Evolutionary conservation across 2,888 invertebrate genomes (phyloP), one percentile per base, ranked within the genome.

Genomic region (Metallyticus violacea): DNA sequence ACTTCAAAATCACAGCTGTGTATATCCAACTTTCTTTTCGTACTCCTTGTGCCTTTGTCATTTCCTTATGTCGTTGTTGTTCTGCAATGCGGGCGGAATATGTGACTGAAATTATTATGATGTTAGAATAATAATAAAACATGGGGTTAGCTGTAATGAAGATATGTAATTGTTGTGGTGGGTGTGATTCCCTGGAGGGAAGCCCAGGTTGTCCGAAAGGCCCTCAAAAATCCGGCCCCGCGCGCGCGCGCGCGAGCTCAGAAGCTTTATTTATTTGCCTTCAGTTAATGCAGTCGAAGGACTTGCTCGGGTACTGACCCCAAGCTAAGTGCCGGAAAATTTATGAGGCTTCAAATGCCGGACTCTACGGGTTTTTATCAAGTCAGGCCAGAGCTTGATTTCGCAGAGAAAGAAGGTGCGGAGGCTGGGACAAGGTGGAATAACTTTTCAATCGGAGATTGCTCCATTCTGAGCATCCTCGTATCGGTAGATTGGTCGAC

Each of bases 151-250:
- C 9, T 87, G 77, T 85, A 87, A 87, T 86, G 85, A 86, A 87
- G 86, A 86, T 81, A 86, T 85, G 85, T 15, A 80, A 86, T 85
- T 77, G 84, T 79, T 62, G 28, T 28, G 26, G 85, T 86, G 87
- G 87, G 87, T 81, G 87, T 83, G 77, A 27, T 25, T 28, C 28
- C 25, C 29, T 62, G 25, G 27, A 26, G 77, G 28, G 27, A 27
- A 28, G 4, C 29, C 83, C 7, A 26, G 27, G n/a, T 28, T 22
- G 76, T 27, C 27, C 76, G 29, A 83, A 77, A 77, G 77, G 25
- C 77, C 83, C 77, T n/a, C 77, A 83, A 77, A 83, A 83, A n/a
- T 62, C 15, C 40, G 15, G 40, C 40, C 40, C 15, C 15, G 26
- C 80, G 7, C 26, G 9, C 15, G n/a, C 76, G 76, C 28, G 26